Base-by-base conservation (phyloP, 2,797 vertebrate species). In the Knipowitschia caucasica region DNA sequence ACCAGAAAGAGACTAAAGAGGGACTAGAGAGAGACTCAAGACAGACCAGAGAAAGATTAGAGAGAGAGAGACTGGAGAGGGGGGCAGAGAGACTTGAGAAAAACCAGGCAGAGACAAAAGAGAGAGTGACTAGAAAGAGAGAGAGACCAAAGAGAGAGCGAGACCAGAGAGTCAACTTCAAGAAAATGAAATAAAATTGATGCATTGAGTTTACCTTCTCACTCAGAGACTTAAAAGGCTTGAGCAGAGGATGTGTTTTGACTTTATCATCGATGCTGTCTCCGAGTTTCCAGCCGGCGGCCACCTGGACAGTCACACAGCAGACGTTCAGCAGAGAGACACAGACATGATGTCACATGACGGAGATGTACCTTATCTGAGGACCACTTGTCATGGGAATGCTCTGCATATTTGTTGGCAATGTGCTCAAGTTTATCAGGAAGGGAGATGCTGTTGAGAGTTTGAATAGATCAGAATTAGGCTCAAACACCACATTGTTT, bases 361-460 rank as follows among this genome's bases (percentile, higher is more conserved):
- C 1, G 3, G 33, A 30, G 24, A 78, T 80, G 33, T 80, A 98
- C 97, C 94, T 98, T 99, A 69, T 98, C 97, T 73, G 92, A 93
- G 66, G 93, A 91, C 97, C 97, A 99, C 85, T 95, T 98, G 62
- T 99, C 95, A 61, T 99, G 97, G 71, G 93, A 94, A 85, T 98
- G 93, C 85, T 98, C 97, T 39, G 95, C 95, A 62, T 94, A 97
- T 81, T 95, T 99, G 89, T 92, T 96, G 76, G 95, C 92, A 67
- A 98, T 89, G 77, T 92, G 93, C 53, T 99, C 96, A 87, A 99
- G 56, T 87, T 99, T 98, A 88, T 99, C 97, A 86, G 96, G 95
- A 78, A 99, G 90, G 40, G 93, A 92, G 79, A 98, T 94, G 73
- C 97, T 99, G 81, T 26, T 80, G 69, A 73, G 44, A 63, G 1